These are phyloP conservation scores for Eunapius fragilis DNA, from an alignment of 37 sponge, comb jelly and placozoan genomes.

Conservation along the genomic window DNA sequence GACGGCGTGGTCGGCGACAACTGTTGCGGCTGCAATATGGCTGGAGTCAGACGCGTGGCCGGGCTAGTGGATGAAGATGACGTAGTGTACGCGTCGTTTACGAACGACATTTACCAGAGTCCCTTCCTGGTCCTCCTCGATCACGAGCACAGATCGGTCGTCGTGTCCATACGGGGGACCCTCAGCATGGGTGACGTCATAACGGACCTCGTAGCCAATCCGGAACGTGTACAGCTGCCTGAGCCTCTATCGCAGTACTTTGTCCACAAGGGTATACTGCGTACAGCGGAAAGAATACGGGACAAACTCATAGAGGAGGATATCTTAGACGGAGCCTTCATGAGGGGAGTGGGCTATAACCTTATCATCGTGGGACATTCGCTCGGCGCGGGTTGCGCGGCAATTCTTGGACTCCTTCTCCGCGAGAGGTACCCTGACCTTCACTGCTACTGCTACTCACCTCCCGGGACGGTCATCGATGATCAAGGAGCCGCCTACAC, in stretches of 20 bases:
- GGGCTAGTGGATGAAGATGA: constrained; percentile 55
- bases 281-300: constrained; percentile 59
- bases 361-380: constrained; percentile 82
- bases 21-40: constrained; percentile 59
- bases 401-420: constrained; percentile 71
- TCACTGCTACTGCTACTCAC: constrained; percentile 79
- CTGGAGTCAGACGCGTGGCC: constrained; percentile 38
- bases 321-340: constrained; percentile 74
- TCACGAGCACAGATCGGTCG: constrained; percentile 67
- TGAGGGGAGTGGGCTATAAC: constrained; percentile 52
- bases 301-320: constrained; percentile 41
- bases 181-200: constrained; percentile 79
- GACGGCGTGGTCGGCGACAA: constrained; percentile 61
- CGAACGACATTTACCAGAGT: constrained; percentile 66
- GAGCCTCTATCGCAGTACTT: constrained; percentile 15
- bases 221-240: constrained; percentile 57
- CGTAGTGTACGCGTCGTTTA: constrained; percentile 71
- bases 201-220: constrained; percentile 81
- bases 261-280: constrained; percentile 88
- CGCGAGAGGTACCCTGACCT: constrained; percentile 70
- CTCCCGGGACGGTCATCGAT: constrained; percentile 79
- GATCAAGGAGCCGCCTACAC: constrained; percentile 63
- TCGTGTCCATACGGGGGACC: constrained; percentile 88
- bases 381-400: constrained; percentile 83
- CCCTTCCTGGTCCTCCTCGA: constrained; percentile 90